Conservation (phyloP, 2,888 invertebrate species). For the Agonopterix subpropinquella region DNA sequence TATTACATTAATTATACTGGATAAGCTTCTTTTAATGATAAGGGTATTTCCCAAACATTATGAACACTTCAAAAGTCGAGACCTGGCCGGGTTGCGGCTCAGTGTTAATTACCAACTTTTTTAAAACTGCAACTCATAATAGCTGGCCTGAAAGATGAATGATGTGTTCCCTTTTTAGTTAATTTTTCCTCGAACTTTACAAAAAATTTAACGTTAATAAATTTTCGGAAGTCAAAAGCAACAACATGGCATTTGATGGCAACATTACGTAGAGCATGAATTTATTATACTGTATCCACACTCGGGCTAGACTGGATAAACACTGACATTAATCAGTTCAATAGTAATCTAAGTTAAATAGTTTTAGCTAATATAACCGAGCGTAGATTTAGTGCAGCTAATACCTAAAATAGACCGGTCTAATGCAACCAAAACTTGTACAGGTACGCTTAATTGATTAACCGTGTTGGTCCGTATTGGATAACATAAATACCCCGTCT, state of each 20-base stretch:
- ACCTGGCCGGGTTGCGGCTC: slow-evolving; percentile 49
- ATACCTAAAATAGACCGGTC: slow-evolving; percentile 41
- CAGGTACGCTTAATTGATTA: slow-evolving; percentile 45
- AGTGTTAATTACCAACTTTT: slow-evolving; percentile 73
- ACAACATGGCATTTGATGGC: slow-evolving; percentile 38
- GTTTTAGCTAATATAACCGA: slow-evolving; percentile 4
- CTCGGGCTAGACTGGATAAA: not conserved
- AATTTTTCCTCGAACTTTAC: slow-evolving; percentile 30
- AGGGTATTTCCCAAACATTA: slow-evolving; percentile 60
- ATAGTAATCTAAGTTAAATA: no score
- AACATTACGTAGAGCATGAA: not conserved
- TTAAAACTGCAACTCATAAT: slow-evolving; percentile 72
- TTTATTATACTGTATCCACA: not conserved
- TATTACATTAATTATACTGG: not conserved
- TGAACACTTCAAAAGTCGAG: slow-evolving; percentile 63
- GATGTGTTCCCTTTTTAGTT: slow-evolving; percentile 52
- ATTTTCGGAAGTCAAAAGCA: slow-evolving; percentile 26
- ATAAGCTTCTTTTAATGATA: slow-evolving; percentile 52
- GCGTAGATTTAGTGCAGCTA: slow-evolving; percentile 24
- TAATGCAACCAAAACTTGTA: slow-evolving; percentile 43
- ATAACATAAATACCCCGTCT: slow-evolving; percentile 27
- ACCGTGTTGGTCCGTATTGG: slow-evolving; percentile 28
- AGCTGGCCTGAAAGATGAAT: slow-evolving; percentile 66
- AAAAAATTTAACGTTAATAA: slow-evolving; percentile 26
- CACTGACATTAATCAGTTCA: no score